phyloP scores from a whole-genome alignment of 1,140 invertebrate genomes.

The Anoplophora glabripennis region DNA sequence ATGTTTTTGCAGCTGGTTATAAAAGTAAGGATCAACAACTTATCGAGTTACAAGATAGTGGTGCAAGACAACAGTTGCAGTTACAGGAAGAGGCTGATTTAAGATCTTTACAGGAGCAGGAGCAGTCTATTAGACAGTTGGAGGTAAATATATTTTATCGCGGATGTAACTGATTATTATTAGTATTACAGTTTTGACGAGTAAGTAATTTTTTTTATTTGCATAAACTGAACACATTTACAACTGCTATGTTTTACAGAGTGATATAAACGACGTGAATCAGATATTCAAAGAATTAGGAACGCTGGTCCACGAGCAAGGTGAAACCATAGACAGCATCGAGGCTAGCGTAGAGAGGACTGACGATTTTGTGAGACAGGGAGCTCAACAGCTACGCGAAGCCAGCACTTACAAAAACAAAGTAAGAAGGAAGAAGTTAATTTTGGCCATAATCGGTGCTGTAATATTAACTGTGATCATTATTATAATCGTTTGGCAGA shows the following conservation, averaged over 20 bases:
- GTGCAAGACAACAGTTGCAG: constrained; percentile 61
- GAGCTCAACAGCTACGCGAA: constrained; percentile 73
- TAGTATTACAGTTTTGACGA: too few relatives aligned
- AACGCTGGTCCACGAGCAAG: constrained; percentile 94
- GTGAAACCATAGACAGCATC: constrained; percentile 94
- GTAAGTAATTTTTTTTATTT: too few relatives aligned
- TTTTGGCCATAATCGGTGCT: constrained; percentile 65
- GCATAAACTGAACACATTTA: background rate
- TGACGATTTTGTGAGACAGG: constrained; percentile 81
- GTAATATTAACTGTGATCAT: constrained; percentile 70
- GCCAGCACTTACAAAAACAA: constrained; percentile 85
- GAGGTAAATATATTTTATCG: constrained; percentile 78
- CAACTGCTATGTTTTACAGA: constrained; percentile 56
- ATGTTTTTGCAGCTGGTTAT: constrained; percentile 41
- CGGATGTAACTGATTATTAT: too few relatives aligned
- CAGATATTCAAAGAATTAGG: constrained; percentile 98
- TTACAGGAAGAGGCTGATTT: constrained; percentile 84
- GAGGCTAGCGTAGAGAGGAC: constrained; percentile 93
- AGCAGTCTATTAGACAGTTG: constrained; percentile 83
- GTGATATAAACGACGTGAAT: constrained; percentile 93
- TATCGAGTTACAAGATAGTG: constrained; percentile 64
- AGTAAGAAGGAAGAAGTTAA: constrained; percentile 82
- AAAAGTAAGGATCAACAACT: constrained; percentile 57
- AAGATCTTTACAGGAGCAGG: constrained; percentile 81
- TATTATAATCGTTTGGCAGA: constrained; percentile 56